Evolutionary conservation across 2,113 vertebrate genomes (phyloP).

Genomic region (Urocitellus parryii): DNA sequence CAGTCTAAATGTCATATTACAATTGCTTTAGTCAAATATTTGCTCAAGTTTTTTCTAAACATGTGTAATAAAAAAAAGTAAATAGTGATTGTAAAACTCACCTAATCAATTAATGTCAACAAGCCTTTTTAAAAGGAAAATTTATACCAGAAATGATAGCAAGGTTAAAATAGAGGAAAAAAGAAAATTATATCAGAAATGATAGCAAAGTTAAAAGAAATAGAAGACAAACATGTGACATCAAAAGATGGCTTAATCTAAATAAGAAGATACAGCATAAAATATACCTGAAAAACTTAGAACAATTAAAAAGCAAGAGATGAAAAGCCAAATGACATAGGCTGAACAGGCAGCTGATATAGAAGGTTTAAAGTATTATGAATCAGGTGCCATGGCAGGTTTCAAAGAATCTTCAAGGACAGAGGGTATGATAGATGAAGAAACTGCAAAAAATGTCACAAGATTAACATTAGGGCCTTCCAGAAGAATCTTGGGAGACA

Average conservation of each 20-base stretch:
- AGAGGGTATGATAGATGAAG: background rate
- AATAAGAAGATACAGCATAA: background rate
- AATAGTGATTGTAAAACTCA: constrained; percentile 21
- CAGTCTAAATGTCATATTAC: background rate
- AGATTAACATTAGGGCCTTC: background rate
- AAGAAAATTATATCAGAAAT: background rate
- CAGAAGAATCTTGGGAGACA: background rate
- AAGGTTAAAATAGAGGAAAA: background rate
- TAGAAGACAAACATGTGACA: background rate
- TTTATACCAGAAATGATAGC: background rate
- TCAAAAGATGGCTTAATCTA: background rate
- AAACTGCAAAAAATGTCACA: background rate
- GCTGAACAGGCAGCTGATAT: background rate
- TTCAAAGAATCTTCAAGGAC: background rate
- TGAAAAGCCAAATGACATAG: background rate
- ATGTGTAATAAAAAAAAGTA: background rate
- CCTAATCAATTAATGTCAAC: background rate
- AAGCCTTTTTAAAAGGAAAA: background rate
- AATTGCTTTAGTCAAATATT: background rate
- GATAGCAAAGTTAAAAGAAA: background rate
- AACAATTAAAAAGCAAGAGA: background rate
- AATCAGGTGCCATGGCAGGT: background rate
- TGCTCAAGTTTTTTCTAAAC: background rate
- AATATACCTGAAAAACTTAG: background rate
- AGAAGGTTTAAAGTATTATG: background rate